These are phyloP conservation scores for Tribolium freemani DNA, from an alignment of 2,888 invertebrate species.

Conservation along the genomic window DNA sequence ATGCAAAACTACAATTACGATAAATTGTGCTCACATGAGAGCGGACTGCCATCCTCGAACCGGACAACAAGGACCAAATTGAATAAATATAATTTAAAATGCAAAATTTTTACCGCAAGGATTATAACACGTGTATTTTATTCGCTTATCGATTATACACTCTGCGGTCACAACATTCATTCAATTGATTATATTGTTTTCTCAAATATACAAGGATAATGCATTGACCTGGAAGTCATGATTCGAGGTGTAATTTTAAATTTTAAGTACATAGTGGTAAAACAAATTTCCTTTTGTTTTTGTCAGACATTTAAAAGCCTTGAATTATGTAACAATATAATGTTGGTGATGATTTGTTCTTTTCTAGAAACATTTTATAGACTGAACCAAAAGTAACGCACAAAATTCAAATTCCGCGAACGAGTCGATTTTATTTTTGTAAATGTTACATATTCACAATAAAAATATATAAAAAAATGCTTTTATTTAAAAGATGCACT, in stretches of 20 bases:
- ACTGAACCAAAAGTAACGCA: no score
- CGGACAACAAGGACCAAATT: background rate
- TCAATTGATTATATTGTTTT: background rate
- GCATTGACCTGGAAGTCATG: background rate
- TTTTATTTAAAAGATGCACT: no score
- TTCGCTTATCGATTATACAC: background rate
- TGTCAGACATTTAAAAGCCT: background rate
- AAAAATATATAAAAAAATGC: no score
- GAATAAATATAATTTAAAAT: background rate
- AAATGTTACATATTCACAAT: no score
- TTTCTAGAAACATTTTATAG: background rate
- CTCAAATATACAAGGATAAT: background rate
- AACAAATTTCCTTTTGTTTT: background rate
- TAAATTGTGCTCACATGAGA: constrained; percentile 18
- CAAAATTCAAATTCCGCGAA: no score
- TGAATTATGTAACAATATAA: background rate
- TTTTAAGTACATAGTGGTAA: background rate
- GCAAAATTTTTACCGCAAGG: background rate
- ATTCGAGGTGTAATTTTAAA: background rate
- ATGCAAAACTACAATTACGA: constrained; percentile 32
- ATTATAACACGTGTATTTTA: background rate
- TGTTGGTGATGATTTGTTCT: background rate
- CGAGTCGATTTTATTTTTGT: no score
- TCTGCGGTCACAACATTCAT: background rate
- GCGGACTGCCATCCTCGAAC: background rate